Conservation (phyloP, 2,113 vertebrate species). For the Chloropsis cyanopogon region DNA sequence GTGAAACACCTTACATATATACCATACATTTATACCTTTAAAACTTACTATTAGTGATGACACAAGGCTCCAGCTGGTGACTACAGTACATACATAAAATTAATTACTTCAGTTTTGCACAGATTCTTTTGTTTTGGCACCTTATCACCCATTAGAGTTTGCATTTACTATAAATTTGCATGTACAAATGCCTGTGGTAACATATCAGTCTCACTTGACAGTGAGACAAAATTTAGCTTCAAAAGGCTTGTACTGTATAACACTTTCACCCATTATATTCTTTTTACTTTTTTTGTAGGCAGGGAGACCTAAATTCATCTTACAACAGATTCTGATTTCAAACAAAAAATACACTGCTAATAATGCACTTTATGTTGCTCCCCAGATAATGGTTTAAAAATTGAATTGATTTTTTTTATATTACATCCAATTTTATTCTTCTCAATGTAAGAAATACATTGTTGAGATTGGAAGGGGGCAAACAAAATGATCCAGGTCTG, state of each 20-base stretch:
- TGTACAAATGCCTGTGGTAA: neutral
- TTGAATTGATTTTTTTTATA: neutral
- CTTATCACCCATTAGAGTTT: neutral
- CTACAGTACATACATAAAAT: neutral
- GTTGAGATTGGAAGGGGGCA: neutral
- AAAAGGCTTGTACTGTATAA: neutral
- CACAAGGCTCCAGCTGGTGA: neutral
- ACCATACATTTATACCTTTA: neutral
- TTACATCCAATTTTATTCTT: neutral
- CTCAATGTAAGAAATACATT: neutral
- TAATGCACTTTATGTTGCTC: neutral
- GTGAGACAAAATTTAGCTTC: neutral
- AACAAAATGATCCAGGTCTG: neutral
- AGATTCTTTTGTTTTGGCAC: neutral
- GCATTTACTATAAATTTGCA: neutral
- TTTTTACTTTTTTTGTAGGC: slow-evolving; percentile 5
- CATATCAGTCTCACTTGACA: neutral
- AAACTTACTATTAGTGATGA: neutral
- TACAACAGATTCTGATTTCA: neutral
- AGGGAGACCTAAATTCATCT: neutral
- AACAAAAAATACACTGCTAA: neutral
- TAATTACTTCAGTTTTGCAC: neutral
- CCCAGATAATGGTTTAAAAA: slow-evolving; percentile 10
- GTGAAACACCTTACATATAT: neutral
- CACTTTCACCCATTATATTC: neutral